These are phyloP conservation scores for Brevimyrus niger DNA, from an alignment of 2,113 vertebrate species.

Conservation along the genomic window DNA sequence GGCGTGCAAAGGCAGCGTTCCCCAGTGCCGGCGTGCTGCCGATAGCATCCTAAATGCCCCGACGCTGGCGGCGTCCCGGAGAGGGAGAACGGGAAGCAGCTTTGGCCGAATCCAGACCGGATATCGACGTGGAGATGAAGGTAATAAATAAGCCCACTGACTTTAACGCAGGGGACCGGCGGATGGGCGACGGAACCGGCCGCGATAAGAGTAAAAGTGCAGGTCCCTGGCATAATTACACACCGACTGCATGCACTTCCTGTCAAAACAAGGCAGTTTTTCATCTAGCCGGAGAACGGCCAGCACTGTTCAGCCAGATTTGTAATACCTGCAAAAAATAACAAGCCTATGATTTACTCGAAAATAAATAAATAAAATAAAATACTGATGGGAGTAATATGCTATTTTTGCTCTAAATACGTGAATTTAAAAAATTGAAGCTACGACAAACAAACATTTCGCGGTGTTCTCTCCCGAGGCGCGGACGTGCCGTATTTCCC, in stretches of 20 bases:
- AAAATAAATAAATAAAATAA: not conserved
- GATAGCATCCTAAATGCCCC: not conserved
- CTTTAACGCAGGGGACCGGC: not conserved
- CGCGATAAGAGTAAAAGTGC: not conserved
- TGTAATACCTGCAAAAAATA: not conserved
- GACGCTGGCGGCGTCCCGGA: not conserved
- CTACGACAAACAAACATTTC: not conserved
- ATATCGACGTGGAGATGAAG: constrained; percentile 20
- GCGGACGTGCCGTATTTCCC: not conserved
- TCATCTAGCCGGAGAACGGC: not conserved
- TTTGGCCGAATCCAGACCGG: not conserved
- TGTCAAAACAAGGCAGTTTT: not conserved
- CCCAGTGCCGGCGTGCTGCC: not conserved
- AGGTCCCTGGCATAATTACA: not conserved
- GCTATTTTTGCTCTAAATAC: not conserved
- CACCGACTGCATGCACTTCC: not conserved
- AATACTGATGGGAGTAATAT: not conserved
- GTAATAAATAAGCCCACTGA: constrained; percentile 1
- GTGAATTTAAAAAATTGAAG: not conserved
- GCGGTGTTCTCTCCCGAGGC: not conserved
- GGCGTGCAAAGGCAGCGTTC: not conserved
- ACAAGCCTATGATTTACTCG: not conserved
- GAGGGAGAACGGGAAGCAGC: not conserved
- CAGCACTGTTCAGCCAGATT: not conserved
- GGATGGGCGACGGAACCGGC: not conserved